Percentiles rank a stretch among this genome's conserved stretches.
These are phyloP conservation scores for Amphipyra berbera DNA, from an alignment of 2,888 invertebrate genomes.

Conservation along the genomic window DNA sequence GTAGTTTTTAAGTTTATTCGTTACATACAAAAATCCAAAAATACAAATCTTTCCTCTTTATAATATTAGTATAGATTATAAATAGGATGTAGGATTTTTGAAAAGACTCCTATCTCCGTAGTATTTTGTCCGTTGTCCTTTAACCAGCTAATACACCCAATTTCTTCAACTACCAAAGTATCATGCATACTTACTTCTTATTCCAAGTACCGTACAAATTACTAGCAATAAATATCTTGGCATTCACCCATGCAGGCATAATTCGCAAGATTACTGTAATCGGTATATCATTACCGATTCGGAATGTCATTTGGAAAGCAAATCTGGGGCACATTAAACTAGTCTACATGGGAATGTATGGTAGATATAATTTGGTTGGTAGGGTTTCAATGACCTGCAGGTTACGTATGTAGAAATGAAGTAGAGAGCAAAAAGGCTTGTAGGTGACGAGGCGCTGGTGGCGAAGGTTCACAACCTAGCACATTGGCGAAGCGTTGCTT, in stretches of 20 bases:
- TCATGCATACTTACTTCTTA: constrained; percentile 8
- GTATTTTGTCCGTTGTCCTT: too few relatives aligned
- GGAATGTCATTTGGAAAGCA: constrained; percentile 40
- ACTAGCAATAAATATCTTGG: constrained; percentile 39
- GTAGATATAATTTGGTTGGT: constrained; percentile 18
- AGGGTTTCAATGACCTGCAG: background rate
- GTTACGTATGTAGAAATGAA: background rate
- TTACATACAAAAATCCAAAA: too few relatives aligned
- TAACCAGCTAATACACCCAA: background rate
- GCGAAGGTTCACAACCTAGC: too few relatives aligned
- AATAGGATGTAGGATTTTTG: too few relatives aligned
- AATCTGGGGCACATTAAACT: constrained; percentile 31
- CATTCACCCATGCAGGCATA: constrained; percentile 7
- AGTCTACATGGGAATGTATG: constrained; percentile 10
- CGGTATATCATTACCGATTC: constrained; percentile 28
- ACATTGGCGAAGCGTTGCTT: too few relatives aligned
- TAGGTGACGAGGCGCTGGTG: too few relatives aligned
- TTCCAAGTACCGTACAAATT: constrained; percentile 41
- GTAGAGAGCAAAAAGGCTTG: too few relatives aligned
- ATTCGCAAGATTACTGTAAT: constrained; percentile 41
- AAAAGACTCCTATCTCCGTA: too few relatives aligned
- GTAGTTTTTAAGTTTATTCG: too few relatives aligned
- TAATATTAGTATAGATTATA: too few relatives aligned
- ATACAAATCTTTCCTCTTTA: too few relatives aligned
- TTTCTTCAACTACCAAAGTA: background rate